Evolutionary conservation across 2,113 vertebrate species (phyloP).

Genomic region (Stercorarius parasiticus): DNA sequence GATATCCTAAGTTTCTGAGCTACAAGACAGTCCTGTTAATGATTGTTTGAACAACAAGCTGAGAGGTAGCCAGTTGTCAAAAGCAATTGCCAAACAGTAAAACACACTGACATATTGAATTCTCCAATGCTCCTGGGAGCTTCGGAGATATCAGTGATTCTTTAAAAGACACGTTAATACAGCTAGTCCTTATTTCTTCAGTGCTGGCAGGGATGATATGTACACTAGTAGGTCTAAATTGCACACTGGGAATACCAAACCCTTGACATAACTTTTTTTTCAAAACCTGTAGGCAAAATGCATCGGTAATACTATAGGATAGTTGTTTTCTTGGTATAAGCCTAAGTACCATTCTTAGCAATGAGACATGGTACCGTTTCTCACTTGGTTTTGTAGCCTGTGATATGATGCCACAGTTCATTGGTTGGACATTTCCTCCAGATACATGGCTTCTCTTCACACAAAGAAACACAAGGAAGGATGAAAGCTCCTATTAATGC

Average conservation of each 20-base stretch:
- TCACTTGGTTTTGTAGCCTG: neutral
- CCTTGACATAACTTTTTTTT: neutral
- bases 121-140: neutral
- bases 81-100: neutral
- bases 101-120: neutral
- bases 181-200: neutral
- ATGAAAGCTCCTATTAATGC: neutral
- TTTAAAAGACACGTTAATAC: neutral
- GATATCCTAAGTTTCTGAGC: constrained; percentile 18
- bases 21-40: neutral
- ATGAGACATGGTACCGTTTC: neutral
- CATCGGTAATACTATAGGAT: neutral
- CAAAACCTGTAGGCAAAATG: neutral
- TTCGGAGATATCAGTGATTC: neutral
- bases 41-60: constrained; percentile 8
- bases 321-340: neutral
- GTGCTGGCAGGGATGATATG: neutral
- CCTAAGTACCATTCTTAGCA: neutral
- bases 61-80: neutral
- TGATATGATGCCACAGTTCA: neutral
- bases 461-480: neutral
- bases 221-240: neutral
- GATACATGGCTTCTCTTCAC: neutral
- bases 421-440: neutral
- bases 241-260: neutral